Evolutionary conservation across 2,888 invertebrate species (phyloP), one percentile per base, ranked within the genome.

Genomic region (Hofmannophila pseudospretella): DNA sequence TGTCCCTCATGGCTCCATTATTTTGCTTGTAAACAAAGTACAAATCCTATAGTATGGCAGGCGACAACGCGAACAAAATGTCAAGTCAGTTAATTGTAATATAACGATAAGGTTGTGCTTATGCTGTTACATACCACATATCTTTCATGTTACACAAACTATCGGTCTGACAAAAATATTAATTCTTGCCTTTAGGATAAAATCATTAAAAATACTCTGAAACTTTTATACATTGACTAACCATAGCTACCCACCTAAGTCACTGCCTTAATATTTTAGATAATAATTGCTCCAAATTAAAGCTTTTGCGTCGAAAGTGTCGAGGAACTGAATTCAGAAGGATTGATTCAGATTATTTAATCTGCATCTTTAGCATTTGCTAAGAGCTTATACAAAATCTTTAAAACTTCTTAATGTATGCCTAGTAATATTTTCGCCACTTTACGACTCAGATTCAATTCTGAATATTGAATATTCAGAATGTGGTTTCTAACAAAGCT

Each of bases 11-110:
- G 49, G 39, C 45, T 23, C 54, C 51, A 7, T 55, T 55, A 51
- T 57, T 54, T 67, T 60, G 60, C 65, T 72, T 67, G 62, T 62
- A 70, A 71, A 70, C 61, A 68, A 74, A 82, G 84, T 82, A 79
- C 82, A 81, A 80, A 77, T 70, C 63, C 49, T 44, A 47, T 60
- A 61, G 60, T 55, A 62, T 58, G 49, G 54, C 57, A 55, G 42
- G 30, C 47, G 51, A 48, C 48, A 41, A 54, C 58, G 67, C 58
- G 67, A 74, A 71, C 60, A 65, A 62, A 60, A 51, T 38, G 44
- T 55, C 47, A 47, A 54, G 45, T 57, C 52, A 49, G 53, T 54
- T 51, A 49, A 41, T 41, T 16, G 16, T 16, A 16, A 16, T 46
- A 36, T 52, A 49, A 57, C n/a, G 46, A 40, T 67, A 67, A 67